These are phyloP conservation scores for Cosmia trapezina DNA, from an alignment of 2,888 invertebrate genomes.

Conservation along the genomic window DNA sequence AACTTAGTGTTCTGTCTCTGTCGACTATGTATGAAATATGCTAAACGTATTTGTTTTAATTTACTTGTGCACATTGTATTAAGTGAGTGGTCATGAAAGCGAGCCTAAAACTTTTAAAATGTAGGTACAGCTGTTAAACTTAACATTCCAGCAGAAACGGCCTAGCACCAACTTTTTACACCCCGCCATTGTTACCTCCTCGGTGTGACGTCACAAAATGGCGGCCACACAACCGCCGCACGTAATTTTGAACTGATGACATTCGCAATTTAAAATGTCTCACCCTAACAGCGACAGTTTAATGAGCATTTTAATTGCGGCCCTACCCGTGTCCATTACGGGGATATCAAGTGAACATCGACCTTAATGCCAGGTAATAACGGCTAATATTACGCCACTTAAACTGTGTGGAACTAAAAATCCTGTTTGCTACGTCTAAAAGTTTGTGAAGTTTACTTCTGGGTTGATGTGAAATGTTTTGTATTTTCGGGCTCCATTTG, in stretches of 20 bases:
- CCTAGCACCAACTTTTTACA: constrained; percentile 20
- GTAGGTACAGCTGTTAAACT: constrained; percentile 15
- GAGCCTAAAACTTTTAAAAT: constrained; percentile 18
- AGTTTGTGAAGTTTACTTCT: constrained; percentile 42
- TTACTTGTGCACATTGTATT: constrained; percentile 17
- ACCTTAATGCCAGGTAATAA: constrained; percentile 59
- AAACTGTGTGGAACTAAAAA: constrained; percentile 49
- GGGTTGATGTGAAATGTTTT: constrained; percentile 39
- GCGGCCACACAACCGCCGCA: constrained; percentile 59
- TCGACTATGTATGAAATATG: not conserved
- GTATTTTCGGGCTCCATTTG: constrained; percentile 31
- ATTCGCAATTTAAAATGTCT: constrained; percentile 72
- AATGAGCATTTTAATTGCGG: constrained; percentile 81
- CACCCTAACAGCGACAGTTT: constrained; percentile 69
- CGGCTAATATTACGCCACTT: constrained; percentile 44
- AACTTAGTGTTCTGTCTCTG: not conserved
- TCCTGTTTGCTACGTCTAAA: constrained; percentile 38
- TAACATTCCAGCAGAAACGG: constrained; percentile 19
- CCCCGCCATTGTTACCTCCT: constrained; percentile 33
- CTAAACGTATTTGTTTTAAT: not conserved
- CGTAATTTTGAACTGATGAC: constrained; percentile 71
- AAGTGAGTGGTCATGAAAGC: not conserved
- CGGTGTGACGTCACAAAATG: constrained; percentile 55
- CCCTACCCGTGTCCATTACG: constrained; percentile 70
- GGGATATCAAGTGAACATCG: constrained; percentile 63